phyloP scores from a whole-genome alignment of 2,888 invertebrate species.

The Lamellibrachia columna region DNA sequence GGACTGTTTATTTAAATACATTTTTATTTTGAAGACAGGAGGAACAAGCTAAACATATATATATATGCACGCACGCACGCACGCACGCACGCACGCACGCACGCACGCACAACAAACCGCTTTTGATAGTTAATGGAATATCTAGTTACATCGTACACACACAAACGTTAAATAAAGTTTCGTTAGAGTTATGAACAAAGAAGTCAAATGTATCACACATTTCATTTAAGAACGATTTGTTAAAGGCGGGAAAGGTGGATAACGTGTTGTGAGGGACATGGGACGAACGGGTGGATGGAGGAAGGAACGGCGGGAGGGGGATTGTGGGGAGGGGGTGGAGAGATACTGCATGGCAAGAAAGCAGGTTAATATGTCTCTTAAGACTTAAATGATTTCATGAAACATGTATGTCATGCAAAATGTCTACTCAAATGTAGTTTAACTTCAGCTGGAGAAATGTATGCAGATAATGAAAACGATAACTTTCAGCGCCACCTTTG shows the following conservation, averaged over 20 bases:
- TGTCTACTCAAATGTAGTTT: neutral
- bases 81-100: neutral
- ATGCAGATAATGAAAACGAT: neutral
- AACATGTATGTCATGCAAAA: neutral
- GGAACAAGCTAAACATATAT: too few species aligned
- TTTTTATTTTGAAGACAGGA: too few species aligned
- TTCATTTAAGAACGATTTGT: neutral
- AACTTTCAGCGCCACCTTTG: neutral
- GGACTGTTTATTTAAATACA: too few species aligned
- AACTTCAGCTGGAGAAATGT: neutral
- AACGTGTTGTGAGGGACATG: neutral
- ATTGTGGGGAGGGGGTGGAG: neutral
- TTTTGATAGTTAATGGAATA: too few species aligned
- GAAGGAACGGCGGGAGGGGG: neutral
- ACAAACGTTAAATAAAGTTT: neutral
- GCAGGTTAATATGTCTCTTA: neutral
- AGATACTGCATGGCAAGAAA: neutral
- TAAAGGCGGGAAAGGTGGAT: neutral
- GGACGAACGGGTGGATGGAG: neutral
- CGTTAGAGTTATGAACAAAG: neutral
- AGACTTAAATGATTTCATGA: neutral
- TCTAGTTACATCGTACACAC: too few species aligned
- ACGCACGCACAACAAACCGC: too few species aligned
- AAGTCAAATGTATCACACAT: neutral
- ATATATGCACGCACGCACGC: neutral